Evolutionary conservation across 1,140 invertebrate genomes (phyloP), one percentile per base, ranked within the genome.

Genomic region (Drosophila dunni): DNA sequence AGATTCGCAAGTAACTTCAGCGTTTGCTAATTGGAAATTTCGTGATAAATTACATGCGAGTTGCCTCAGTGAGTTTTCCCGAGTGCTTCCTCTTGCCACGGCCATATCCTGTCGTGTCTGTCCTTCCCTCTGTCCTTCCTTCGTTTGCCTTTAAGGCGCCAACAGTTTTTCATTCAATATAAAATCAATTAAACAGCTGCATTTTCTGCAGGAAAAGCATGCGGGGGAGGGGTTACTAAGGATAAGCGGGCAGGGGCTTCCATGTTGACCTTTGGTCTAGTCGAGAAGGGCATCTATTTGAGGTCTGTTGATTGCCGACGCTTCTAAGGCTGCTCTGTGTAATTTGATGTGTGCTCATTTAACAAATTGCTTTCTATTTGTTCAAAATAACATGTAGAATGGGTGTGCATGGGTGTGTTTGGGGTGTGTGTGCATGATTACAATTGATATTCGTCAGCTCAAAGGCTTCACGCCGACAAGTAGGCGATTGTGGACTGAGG

Each of bases 141-240:
- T 45, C 24, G 11, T 24, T 44, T 58, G 53, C 13, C 45, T 40
- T 17, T 29, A 29, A 57, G 74, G 56, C 81, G 72, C 46, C 15
- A 56, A 42, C 24, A 29, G 24, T 29, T 29, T 29, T 29, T 29
- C 24, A 29, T 29, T 29, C 68, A 79, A 84, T 84, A 78, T 73
- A 74, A 66, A 80, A 74, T 80, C 78, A 84, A 84, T 84, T 85
- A 84, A 70, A 56, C 81, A 78, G 81, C 63, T 74, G 73, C 78
- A 60, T 61, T 77, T 65, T 56, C 66, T 5, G 6, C 24, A 29
- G 45, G 77, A 24, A 42, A 15, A 20, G 48, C 46, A 13, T 53
- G 17, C 29, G 33, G 2, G 24, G 50, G 29, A 17, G 44, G 44
- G 8, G 10, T 45, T 5, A 29, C 4, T 29, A 29, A 5, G 44